A percentile compares a stretch with the other conserved stretches of the same genome.
Conservation (phyloP, 2,888 invertebrate species). For the Koerneria pararmatus region DNA sequence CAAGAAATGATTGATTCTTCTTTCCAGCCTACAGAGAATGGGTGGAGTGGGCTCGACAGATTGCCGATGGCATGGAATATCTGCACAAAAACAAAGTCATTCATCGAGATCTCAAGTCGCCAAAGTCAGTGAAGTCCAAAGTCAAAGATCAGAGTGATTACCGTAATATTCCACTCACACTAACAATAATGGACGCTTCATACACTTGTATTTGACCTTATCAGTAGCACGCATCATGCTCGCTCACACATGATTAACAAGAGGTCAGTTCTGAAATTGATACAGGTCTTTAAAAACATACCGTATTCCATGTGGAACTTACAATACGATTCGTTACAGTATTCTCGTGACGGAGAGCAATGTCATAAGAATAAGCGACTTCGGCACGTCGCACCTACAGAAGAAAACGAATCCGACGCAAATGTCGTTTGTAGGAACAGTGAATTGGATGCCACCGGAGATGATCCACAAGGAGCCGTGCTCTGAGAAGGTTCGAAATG, state of each 20-base stretch:
- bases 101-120: slow-evolving; percentile 95
- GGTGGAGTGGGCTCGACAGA: slow-evolving; percentile 87
- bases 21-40: slow-evolving; percentile 8
- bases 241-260: too few species aligned
- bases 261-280: too few species aligned
- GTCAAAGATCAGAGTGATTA: too few species aligned
- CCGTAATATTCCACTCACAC: too few species aligned
- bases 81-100: slow-evolving; percentile 92
- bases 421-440: slow-evolving; percentile 66
- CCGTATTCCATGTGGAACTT: too few species aligned
- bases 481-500: slow-evolving; percentile 77
- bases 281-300: too few species aligned
- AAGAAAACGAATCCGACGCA: slow-evolving; percentile 71
- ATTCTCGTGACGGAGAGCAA: slow-evolving; percentile 63
- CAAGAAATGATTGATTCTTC: too few species aligned
- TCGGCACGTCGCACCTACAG: slow-evolving; percentile 86
- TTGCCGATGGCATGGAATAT: slow-evolving; percentile 92
- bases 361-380: slow-evolving; percentile 89
- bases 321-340: slow-evolving; percentile 59
- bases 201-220: too few species aligned
- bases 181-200: too few species aligned
- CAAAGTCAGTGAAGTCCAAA: slow-evolving; percentile 89
- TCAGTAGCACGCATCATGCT: too few species aligned
- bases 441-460: slow-evolving; percentile 99
- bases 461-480: slow-evolving; percentile 92